Evolutionary conservation across 1,140 invertebrate species (phyloP), one percentile per base, ranked within the genome.

Genomic region (Anoplophora glabripennis): DNA sequence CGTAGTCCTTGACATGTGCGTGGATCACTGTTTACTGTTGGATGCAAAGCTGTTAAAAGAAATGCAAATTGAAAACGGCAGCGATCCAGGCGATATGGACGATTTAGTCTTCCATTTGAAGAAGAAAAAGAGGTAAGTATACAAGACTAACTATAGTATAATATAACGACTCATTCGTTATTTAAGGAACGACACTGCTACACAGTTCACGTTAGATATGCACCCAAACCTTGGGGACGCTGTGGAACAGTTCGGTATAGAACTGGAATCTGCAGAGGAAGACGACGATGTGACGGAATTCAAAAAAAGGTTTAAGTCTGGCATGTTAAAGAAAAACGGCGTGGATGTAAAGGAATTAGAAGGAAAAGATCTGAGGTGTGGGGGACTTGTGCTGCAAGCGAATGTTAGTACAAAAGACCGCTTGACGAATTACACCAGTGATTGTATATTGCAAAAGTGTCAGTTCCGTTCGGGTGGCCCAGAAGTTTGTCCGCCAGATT

Each of bases 391-490:
- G 0, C 74, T 81, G 66, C 74, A 80, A 18, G 81, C 83, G 4
- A 88, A 87, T 62, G 72, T 75, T 36, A 67, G 76, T 7, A 79
- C 78, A n/a, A 76, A 77, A 68, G 75, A 76, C 66, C 72, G 78
- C 11, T 72, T 85, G 4, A 79, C 80, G 45, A 78, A 79, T 46
- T 65, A 63, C 42, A 64, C 69, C 0, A 61, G 51, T 5, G 70
- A 72, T 52, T 89, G 87, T 65, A 87, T 89, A 80, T 80, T 89
- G 28, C 86, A 88, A 68, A 86, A 84, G 70, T 89, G 87, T 72
- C 79, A 82, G 63, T 86, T 86, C 64, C 79, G 80, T 77, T 80
- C 79, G 68, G 86, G 86, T 61, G 86, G 86, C 12, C 86, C 86
- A 9, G 84, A 87, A 65, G 82, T 87, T 21, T 89, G 87, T 70